Evolutionary conservation across 1,140 invertebrate species (phyloP).

Genomic region (Scylla paramamosain): DNA sequence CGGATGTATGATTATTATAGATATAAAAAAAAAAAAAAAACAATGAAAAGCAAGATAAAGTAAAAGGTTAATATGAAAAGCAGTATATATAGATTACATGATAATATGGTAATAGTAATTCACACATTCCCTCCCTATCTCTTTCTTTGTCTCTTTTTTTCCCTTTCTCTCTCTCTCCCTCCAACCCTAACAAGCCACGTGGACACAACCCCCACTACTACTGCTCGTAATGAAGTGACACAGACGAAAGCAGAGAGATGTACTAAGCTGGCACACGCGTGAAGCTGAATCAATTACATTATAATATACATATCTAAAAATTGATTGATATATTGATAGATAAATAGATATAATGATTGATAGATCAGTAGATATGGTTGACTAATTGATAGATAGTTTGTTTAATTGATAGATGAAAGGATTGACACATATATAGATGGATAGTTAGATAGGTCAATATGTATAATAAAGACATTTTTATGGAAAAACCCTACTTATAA

Average conservation of each 20-base stretch:
- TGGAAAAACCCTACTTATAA: neutral
- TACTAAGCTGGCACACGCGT: neutral
- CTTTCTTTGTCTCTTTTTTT: no score
- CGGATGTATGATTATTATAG: neutral
- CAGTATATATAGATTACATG: no score
- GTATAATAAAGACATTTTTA: neutral
- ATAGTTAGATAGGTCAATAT: neutral
- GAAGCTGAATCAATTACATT: slow-evolving; percentile 27
- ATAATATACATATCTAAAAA: neutral
- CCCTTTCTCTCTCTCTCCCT: neutral
- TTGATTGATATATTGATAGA: neutral
- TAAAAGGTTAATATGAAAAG: neutral
- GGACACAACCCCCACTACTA: neutral
- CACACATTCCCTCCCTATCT: no score
- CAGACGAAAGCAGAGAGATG: neutral
- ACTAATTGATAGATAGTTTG: no score
- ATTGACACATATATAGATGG: neutral
- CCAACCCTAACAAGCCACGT: neutral
- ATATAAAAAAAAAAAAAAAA: neutral
- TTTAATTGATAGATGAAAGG: no score
- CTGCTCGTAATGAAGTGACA: neutral
- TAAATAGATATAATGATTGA: no score
- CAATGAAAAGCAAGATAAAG: neutral
- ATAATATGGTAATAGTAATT: no score
- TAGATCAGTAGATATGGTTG: no score